Evolutionary conservation across 23 tunicate species (phyloP).

Genomic region (Trididemnum nubilum): DNA sequence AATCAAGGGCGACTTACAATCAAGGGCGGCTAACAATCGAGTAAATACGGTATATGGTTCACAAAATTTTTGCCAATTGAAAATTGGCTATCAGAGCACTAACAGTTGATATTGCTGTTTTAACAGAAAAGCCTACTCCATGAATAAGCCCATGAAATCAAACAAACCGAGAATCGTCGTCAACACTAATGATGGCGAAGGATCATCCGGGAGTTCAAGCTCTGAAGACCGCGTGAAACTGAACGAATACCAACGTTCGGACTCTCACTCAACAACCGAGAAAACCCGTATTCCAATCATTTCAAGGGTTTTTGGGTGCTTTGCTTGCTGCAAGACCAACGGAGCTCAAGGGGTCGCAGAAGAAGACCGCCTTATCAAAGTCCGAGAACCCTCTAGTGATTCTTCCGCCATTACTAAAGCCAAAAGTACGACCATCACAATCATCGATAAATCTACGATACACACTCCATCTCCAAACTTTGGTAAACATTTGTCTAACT

Average conservation of each 20-base stretch:
- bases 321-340: not conserved
- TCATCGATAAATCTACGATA: not conserved
- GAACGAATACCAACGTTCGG: not conserved
- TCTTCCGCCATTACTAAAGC: not conserved
- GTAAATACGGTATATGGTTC: no score
- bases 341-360: not conserved
- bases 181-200: not conserved
- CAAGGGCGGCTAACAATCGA: no score
- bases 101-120: no score
- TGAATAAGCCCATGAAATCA: not conserved
- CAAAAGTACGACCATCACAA: not conserved
- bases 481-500: no score
- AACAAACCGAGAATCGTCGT: not conserved
- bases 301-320: not conserved
- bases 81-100: no score
- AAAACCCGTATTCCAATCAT: not conserved
- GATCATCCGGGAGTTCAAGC: not conserved
- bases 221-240: not conserved
- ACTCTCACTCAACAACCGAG: not conserved
- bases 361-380: not conserved
- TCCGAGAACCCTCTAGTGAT: not conserved
- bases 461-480: not conserved
- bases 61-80: no score
- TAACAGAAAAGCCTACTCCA: not conserved
- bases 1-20: no score